Conservation (phyloP, 2,888 invertebrate species). For the Spilosoma lubricipeda region DNA sequence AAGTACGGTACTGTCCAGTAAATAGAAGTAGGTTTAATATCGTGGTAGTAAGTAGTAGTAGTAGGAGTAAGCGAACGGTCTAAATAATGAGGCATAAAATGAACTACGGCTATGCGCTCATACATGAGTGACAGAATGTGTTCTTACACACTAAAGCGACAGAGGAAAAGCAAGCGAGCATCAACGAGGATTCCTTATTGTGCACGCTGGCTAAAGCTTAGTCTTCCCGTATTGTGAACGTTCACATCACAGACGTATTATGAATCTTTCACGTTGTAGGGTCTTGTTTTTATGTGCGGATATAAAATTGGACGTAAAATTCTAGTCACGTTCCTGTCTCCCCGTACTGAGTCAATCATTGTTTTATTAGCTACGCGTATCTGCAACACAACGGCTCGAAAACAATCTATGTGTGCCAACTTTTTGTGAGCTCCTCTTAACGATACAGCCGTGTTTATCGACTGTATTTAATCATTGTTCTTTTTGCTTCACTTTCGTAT, state of each 20-base stretch:
- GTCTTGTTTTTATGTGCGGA: constrained; percentile 72
- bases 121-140: constrained; percentile 47
- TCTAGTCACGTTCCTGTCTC: constrained; percentile 72
- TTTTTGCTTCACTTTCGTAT: constrained; percentile 6
- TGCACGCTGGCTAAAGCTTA: constrained; percentile 18
- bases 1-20: background rate
- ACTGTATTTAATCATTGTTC: constrained; percentile 32
- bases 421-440: constrained; percentile 38
- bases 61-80: constrained; percentile 59
- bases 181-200: constrained; percentile 25
- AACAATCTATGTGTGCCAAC: constrained; percentile 50
- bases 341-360: constrained; percentile 79
- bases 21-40: constrained; percentile 21
- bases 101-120: constrained; percentile 51
- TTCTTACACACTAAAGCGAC: constrained; percentile 43
- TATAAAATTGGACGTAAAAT: constrained; percentile 80
- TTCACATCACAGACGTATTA: constrained; percentile 59
- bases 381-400: constrained; percentile 44
- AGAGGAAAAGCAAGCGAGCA: constrained; percentile 5
- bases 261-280: constrained; percentile 75
- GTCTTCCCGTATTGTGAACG: constrained; percentile 52
- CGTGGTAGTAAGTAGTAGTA: constrained; percentile 25
- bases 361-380: constrained; percentile 76
- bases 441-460: constrained; percentile 42
- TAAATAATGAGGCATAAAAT: constrained; percentile 70